Evolutionary conservation across 1,140 invertebrate species (phyloP), one percentile per base, ranked within the genome.

Genomic region (Thaumetopoea pityocampa): DNA sequence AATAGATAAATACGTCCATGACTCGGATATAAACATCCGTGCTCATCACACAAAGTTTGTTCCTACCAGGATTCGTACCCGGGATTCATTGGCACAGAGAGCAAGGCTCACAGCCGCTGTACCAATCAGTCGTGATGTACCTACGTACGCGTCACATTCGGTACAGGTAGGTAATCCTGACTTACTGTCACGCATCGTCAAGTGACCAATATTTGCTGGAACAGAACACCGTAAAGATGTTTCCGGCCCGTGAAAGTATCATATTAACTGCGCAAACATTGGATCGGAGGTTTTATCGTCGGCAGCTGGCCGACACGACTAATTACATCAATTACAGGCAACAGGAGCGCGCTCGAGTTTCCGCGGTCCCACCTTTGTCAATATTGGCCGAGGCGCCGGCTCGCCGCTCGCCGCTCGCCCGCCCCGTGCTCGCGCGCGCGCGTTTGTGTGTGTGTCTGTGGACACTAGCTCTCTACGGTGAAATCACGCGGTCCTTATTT

Each of bases 321-420:
- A 83, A 83, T 83, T 83, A 83, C 79, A 72, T 81, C 79, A 81
- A 83, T 83, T 79, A 83, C 72, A 68, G 70, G 61, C 67, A 80
- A 80, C 67, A 79, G 50, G 40, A 51, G 34, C 36, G 35, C 47
- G 64, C 70, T 83, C 76, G 60, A 70, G 70, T 80, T 83, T 73
- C 76, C 53, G 28, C 52, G 62, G 59, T 70, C 71, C 73, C 76
- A 79, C 72, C 79, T 80, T 73, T 73, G 67, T 80, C 54, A 83
- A 80, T 83, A 80, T 83, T 83, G 74, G 70, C 11, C 69, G 50
- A 34, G 53, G 48, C 48, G 51, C 30, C 34, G 48, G 38, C 19
- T 20, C 19, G 27, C 37, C 35, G 9, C 47, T 37, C 48, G 26
- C 17, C 11, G 34, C 23, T 20, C 34, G 33, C 32, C 30, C 10